These are phyloP conservation scores for Chionodraco myersi DNA, from an alignment of 2,113 vertebrate species.

Conservation along the genomic window DNA sequence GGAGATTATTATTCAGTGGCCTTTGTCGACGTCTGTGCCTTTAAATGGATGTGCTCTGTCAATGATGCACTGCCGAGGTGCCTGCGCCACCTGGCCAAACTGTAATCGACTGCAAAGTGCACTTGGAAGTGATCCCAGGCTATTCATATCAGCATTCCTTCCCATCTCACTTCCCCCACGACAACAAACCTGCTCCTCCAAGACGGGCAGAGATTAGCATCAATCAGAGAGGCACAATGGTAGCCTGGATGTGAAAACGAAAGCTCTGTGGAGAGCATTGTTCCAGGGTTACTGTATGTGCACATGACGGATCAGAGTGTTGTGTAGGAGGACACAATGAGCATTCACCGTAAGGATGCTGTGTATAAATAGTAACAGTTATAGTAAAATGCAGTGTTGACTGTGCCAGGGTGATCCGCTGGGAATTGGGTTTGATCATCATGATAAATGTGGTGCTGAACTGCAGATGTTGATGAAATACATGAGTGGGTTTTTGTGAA, in stretches of 20 bases:
- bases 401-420: slow-evolving; percentile 38
- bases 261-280: slow-evolving; percentile 52
- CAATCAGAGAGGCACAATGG: slow-evolving; percentile 60
- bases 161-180: slow-evolving; percentile 58
- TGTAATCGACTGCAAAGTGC: slow-evolving; percentile 81
- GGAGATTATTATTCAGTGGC: slow-evolving; percentile 58
- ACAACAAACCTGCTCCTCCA: slow-evolving; percentile 58
- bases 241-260: slow-evolving; percentile 51
- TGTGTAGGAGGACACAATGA: slow-evolving; percentile 66
- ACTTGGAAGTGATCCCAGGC: slow-evolving; percentile 75
- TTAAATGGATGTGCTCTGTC: slow-evolving; percentile 73
- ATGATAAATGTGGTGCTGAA: slow-evolving; percentile 59
- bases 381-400: slow-evolving; percentile 39
- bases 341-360: slow-evolving; percentile 21
- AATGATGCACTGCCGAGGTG: slow-evolving; percentile 66
- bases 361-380: slow-evolving; percentile 69
- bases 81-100: slow-evolving; percentile 78
- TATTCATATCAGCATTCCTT: slow-evolving; percentile 62
- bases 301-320: slow-evolving; percentile 48
- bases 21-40: slow-evolving; percentile 52
- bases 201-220: slow-evolving; percentile 67
- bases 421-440: slow-evolving; percentile 71
- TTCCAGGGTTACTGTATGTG: slow-evolving; percentile 68
- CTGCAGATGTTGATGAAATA: slow-evolving; percentile 70
- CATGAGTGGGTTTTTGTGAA: slow-evolving; percentile 44